A percentile compares a stretch with the other conserved stretches of the same genome.
Evolutionary conservation across 2,797 vertebrate species (phyloP).

Genomic region (Phaenicophaeus curvirostris): DNA sequence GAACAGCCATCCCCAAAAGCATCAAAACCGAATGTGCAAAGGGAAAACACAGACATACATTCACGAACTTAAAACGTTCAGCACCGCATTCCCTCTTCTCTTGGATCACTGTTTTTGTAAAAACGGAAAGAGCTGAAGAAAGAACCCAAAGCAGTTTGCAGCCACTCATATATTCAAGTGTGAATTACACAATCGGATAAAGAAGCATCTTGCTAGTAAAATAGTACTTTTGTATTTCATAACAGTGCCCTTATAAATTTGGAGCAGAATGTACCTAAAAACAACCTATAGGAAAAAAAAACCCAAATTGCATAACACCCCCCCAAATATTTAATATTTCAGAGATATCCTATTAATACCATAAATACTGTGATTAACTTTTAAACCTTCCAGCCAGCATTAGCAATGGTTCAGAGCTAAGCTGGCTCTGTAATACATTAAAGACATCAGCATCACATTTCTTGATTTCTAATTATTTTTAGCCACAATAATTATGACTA

Average conservation of each 20-base stretch:
- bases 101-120: neutral
- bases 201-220: neutral
- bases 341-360: neutral
- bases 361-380: neutral
- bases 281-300: neutral
- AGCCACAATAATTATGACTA: neutral
- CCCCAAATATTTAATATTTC: neutral
- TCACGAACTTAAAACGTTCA: neutral
- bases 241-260: neutral
- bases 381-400: neutral
- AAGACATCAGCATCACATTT: neutral
- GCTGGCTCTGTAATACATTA: neutral
- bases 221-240: neutral
- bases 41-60: neutral
- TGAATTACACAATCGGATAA: neutral
- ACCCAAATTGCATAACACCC: neutral
- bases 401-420: neutral
- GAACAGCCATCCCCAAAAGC: neutral
- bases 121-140: slow-evolving; percentile 12
- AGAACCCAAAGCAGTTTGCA: neutral
- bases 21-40: neutral
- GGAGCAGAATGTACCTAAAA: neutral
- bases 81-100: neutral
- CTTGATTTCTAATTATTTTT: neutral
- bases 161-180: neutral